Conservation (phyloP, 2,113 vertebrate genomes). For the Dunckerocampus dactyliophorus region DNA sequence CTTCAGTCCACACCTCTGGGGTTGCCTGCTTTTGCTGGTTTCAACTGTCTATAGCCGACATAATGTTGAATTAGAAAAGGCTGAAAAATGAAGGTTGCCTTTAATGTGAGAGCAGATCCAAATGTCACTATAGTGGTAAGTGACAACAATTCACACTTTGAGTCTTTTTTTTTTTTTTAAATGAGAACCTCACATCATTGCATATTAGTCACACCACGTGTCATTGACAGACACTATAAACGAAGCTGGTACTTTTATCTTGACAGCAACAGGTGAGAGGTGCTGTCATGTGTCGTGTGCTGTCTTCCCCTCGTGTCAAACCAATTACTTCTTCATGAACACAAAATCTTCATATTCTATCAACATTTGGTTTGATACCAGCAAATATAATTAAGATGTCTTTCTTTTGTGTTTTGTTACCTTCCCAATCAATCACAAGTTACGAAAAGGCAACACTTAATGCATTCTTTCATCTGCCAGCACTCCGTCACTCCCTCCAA, state of each 20-base stretch:
- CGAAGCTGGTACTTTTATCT: neutral
- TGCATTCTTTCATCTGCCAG: slow-evolving; percentile 3
- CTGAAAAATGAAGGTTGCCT: too few relatives aligned
- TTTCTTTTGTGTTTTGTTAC: neutral
- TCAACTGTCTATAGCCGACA: too few relatives aligned
- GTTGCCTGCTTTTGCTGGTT: too few relatives aligned
- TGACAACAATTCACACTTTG: neutral
- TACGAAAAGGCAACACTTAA: slow-evolving; percentile 5
- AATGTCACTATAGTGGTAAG: neutral
- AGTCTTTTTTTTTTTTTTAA: neutral
- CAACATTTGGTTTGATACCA: slow-evolving; percentile 1
- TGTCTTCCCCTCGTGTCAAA: neutral
- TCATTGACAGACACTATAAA: neutral
- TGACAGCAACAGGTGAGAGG: neutral
- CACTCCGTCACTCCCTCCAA: neutral
- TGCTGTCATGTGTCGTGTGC: neutral
- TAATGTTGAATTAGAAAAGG: too few relatives aligned
- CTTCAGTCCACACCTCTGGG: too few relatives aligned
- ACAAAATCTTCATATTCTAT: slow-evolving; percentile 1
- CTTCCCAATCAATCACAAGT: slow-evolving; percentile 17
- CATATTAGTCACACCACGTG: neutral
- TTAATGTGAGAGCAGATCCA: neutral
- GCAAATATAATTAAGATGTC: neutral
- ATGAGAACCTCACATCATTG: neutral
- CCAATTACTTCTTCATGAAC: neutral